A percentile compares a stretch with the other conserved stretches of the same genome.
phyloP scores from a whole-genome alignment of 2,113 vertebrate genomes.

The Nannospalax galili region DNA sequence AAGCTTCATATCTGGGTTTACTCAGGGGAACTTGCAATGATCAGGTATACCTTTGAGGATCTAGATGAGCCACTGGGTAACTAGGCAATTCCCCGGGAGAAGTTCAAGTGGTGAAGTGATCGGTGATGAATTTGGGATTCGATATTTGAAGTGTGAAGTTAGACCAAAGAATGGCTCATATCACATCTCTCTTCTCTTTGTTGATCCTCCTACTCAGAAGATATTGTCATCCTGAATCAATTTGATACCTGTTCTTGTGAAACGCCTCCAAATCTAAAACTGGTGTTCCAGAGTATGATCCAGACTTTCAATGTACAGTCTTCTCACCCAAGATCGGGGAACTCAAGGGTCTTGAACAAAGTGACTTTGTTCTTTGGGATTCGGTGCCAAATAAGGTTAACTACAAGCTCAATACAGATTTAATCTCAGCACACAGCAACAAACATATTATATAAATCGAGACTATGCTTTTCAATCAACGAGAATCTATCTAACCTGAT shows the following conservation, averaged over 20 bases:
- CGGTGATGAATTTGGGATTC: background rate
- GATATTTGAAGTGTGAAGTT: background rate
- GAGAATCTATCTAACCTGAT: background rate
- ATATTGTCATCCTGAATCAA: conserved; percentile 6
- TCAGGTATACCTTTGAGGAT: background rate
- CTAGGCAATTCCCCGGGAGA: background rate
- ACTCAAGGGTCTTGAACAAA: conserved; percentile 20
- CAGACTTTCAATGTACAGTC: background rate
- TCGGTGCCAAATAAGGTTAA: background rate
- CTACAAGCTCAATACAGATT: background rate
- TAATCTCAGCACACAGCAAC: background rate
- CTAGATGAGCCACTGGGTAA: background rate
- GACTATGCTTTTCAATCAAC: background rate
- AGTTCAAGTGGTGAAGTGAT: background rate
- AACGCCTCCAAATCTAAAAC: conserved; percentile 27
- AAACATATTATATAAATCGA: background rate
- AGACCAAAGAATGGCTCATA: background rate
- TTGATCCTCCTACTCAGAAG: conserved; percentile 6
- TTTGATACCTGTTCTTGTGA: conserved; percentile 34
- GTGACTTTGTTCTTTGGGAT: conserved; percentile 29
- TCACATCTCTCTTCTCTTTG: background rate
- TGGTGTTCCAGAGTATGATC: conserved; percentile 2
- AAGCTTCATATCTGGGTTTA: background rate
- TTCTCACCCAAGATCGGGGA: conserved; percentile 10
- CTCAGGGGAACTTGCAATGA: background rate